These are phyloP conservation scores for Phenganax marumi DNA, from an alignment of 92 coral and sea anemone species.

Conservation along the genomic window DNA sequence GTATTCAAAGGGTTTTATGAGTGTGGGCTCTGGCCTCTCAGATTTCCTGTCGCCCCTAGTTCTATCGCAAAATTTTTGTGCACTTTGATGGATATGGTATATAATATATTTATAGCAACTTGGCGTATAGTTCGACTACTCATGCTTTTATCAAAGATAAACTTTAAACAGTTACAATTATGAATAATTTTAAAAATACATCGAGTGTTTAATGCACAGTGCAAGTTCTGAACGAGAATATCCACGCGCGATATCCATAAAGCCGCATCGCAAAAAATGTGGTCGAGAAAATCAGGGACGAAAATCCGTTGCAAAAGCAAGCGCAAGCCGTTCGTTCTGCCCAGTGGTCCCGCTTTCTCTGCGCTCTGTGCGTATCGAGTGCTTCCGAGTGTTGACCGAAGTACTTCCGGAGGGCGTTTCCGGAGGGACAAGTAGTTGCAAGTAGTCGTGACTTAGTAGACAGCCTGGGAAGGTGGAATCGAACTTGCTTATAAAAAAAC, in stretches of 20 bases:
- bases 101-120: slow-evolving; percentile 2
- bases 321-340: too few species aligned
- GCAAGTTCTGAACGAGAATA: too few species aligned
- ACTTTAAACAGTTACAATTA: neutral
- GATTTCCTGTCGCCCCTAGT: too few species aligned
- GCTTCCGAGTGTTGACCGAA: slow-evolving; percentile 4
- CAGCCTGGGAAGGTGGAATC: too few species aligned
- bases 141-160: slow-evolving; percentile 3
- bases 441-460: neutral
- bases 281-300: too few species aligned
- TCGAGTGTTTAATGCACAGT: neutral
- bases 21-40: too few species aligned
- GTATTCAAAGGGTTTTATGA: too few species aligned
- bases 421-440: neutral
- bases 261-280: too few species aligned
- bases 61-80: neutral
- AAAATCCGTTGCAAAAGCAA: too few species aligned
- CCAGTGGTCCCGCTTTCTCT: neutral
- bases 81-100: neutral
- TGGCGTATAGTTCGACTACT: neutral
- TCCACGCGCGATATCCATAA: too few species aligned
- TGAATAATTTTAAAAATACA: slow-evolving; percentile 14
- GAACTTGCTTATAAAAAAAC: too few species aligned
- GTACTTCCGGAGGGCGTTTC: slow-evolving; percentile 2
- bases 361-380: neutral